Evolutionary conservation across 1,140 invertebrate genomes (phyloP).

Genomic region (Drosophila littoralis): DNA sequence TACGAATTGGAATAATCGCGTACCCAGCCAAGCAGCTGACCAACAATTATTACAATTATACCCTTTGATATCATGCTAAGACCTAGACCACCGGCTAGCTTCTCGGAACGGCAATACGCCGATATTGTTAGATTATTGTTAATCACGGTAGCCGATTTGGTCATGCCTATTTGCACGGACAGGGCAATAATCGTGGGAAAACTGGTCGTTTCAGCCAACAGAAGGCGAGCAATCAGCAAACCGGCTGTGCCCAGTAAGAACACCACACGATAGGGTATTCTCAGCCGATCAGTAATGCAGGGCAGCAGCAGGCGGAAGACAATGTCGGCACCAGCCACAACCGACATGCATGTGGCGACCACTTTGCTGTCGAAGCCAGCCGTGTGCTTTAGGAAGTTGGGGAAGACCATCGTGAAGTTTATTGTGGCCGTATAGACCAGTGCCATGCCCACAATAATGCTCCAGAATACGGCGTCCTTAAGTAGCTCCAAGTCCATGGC

Average conservation of each 20-base stretch:
- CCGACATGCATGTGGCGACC: conserved; percentile 88
- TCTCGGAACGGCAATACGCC: conserved; percentile 86
- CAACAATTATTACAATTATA: conserved; percentile 87
- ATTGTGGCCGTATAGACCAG: conserved; percentile 88
- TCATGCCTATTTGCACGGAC: conserved; percentile 70
- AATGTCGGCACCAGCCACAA: conserved; percentile 88
- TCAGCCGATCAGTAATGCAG: conserved; percentile 87
- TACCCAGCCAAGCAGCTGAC: conserved; percentile 89
- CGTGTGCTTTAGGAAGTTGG: conserved; percentile 87
- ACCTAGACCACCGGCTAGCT: conserved; percentile 88
- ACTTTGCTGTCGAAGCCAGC: conserved; percentile 85
- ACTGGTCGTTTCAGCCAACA: conserved; percentile 57
- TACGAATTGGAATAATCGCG: conserved; percentile 88
- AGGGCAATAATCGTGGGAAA: conserved; percentile 62
- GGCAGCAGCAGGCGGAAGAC: conserved; percentile 87
- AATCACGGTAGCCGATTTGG: conserved; percentile 86
- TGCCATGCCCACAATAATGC: conserved; percentile 88
- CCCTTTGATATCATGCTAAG: conserved; percentile 91
- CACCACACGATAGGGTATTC: conserved; percentile 86
- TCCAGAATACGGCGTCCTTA: conserved; percentile 86
- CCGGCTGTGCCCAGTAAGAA: conserved; percentile 85
- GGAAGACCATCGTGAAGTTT: conserved; percentile 89
- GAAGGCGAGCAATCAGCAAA: conserved; percentile 58
- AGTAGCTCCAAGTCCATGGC: conserved; percentile 87
- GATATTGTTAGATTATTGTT: conserved; percentile 90